phyloP scores from a whole-genome alignment of 2,113 vertebrate species.

The Lepidothrix coronata region DNA sequence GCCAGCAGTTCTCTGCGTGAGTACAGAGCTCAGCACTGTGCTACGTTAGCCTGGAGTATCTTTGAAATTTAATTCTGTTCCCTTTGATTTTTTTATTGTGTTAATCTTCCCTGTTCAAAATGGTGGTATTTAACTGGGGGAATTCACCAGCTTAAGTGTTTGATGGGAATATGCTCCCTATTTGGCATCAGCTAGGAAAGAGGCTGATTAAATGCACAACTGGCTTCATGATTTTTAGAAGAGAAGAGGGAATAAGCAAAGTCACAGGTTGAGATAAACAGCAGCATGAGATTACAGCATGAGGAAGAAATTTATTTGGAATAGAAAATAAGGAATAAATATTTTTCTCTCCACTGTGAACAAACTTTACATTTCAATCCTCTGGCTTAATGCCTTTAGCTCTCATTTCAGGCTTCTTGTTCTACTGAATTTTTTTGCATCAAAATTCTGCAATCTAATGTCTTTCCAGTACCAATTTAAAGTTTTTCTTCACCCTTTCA shows the following conservation, averaged over 20 bases:
- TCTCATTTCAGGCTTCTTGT: not conserved
- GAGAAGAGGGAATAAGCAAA: conserved; percentile 1
- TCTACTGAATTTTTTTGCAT: conserved; percentile 37
- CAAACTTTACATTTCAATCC: conserved; percentile 24
- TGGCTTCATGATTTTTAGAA: conserved; percentile 15
- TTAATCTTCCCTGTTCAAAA: not conserved
- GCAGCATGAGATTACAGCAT: conserved; percentile 13
- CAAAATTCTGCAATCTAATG: not conserved
- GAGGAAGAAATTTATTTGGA: not conserved
- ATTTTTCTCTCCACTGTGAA: not conserved
- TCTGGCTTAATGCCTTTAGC: not conserved
- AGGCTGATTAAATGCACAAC: not conserved
- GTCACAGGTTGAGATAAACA: conserved; percentile 16
- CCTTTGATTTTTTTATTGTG: not conserved
- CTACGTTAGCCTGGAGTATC: not conserved
- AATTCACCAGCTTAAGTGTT: not conserved
- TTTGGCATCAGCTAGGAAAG: not conserved
- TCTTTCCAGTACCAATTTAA: conserved; percentile 1
- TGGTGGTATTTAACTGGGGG: not conserved
- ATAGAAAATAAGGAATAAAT: conserved; percentile 40
- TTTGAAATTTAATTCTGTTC: conserved; percentile 2
- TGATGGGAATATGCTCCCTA: not conserved
- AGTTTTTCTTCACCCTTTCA: not conserved
- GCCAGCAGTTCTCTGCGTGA: not conserved
- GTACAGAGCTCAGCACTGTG: not conserved